Evolutionary conservation across 2,888 invertebrate genomes (phyloP).

Genomic region (Limnephilus marmoratus): DNA sequence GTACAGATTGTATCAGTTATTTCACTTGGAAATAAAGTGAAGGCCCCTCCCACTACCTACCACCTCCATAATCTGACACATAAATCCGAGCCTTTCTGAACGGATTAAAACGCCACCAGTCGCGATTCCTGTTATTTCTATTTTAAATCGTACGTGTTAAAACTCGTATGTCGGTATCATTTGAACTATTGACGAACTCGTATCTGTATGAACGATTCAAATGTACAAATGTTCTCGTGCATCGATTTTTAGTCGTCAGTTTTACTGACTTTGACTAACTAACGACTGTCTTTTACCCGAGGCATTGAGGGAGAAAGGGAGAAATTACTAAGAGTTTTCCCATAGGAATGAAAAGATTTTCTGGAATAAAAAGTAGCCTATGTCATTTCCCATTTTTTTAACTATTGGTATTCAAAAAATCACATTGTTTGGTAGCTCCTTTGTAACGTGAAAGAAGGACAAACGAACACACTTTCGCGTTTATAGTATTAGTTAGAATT

Average conservation of each 20-base stretch:
- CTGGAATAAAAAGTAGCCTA: too few relatives aligned
- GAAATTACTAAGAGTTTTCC: too few relatives aligned
- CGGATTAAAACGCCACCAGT: background rate
- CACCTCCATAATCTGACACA: background rate
- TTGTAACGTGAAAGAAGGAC: too few relatives aligned
- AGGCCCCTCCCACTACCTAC: background rate
- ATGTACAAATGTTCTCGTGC: background rate
- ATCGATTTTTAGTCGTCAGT: background rate
- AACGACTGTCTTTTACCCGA: too few relatives aligned
- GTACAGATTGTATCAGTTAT: background rate
- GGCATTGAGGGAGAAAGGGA: too few relatives aligned
- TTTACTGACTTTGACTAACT: too few relatives aligned
- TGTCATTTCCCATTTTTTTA: too few relatives aligned
- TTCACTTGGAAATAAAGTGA: background rate
- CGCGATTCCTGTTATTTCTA: background rate
- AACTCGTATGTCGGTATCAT: background rate
- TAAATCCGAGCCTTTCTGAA: background rate
- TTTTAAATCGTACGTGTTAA: background rate
- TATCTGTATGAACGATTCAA: background rate
- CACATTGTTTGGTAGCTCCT: too few relatives aligned
- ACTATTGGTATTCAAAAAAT: too few relatives aligned
- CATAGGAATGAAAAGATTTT: too few relatives aligned
- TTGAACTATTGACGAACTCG: background rate
- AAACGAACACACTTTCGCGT: too few relatives aligned
- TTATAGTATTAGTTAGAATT: too few relatives aligned